A percentile compares a stretch with the other conserved stretches of the same genome.
These are phyloP conservation scores for Amblyjoppa proteus DNA, from an alignment of 2,888 invertebrate species.

Conservation along the genomic window DNA sequence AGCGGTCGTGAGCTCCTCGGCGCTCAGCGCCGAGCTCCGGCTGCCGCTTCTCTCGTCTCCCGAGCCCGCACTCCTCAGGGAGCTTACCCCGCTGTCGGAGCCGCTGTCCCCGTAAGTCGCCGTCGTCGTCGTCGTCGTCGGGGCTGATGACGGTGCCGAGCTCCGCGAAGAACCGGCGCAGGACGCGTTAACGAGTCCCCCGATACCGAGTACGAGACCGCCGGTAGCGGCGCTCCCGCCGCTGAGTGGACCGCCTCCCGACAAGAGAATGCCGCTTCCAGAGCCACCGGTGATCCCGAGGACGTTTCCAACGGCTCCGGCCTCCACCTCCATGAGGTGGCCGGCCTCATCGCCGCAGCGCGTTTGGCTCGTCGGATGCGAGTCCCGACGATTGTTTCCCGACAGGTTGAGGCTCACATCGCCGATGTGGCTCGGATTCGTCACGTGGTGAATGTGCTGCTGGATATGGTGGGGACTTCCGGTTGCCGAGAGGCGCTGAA, in stretches of 20 bases:
- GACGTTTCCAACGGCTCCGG: constrained; percentile 83
- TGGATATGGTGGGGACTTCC: constrained; percentile 62
- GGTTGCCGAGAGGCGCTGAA: constrained; percentile 51
- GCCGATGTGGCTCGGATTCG: constrained; percentile 64
- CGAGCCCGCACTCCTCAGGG: constrained; percentile 89
- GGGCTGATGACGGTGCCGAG: constrained; percentile 68
- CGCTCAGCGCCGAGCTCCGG: constrained; percentile 91
- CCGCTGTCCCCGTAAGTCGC: constrained; percentile 86
- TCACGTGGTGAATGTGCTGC: constrained; percentile 72
- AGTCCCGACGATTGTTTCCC: constrained; percentile 70
- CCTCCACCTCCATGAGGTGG: constrained; percentile 82
- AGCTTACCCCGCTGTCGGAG: constrained; percentile 91
- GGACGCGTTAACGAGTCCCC: not conserved
- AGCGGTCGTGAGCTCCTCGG: constrained; percentile 89
- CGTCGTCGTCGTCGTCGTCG: constrained; percentile 68
- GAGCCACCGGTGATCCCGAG: constrained; percentile 83
- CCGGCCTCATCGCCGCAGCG: constrained; percentile 81
- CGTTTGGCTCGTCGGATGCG: constrained; percentile 70
- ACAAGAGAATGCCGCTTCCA: constrained; percentile 80
- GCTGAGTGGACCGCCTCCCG: constrained; percentile 86
- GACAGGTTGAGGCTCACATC: constrained; percentile 56
- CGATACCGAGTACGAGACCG: constrained; percentile 1
- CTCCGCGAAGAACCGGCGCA: constrained; percentile 26
- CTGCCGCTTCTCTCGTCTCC: constrained; percentile 92
- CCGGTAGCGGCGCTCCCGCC: constrained; percentile 85